Evolutionary conservation across 2,888 invertebrate genomes (phyloP).

Genomic region (Ophion costatus): DNA sequence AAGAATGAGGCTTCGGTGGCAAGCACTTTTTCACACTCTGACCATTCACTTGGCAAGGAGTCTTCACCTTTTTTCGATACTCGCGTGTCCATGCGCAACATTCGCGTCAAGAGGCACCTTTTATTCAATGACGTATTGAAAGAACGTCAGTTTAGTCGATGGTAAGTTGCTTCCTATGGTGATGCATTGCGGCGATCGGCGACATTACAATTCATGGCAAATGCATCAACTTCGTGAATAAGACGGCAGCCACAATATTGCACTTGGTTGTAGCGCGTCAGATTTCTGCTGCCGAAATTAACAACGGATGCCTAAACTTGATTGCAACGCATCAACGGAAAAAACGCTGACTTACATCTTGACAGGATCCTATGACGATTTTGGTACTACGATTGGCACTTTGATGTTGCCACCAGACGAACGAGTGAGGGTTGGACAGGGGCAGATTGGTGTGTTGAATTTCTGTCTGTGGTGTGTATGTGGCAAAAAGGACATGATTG

Average conservation of each 20-base stretch:
- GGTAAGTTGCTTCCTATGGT: background rate
- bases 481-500: conserved; percentile 69
- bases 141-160: background rate
- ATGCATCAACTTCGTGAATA: too few relatives aligned
- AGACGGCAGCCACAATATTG: too few relatives aligned
- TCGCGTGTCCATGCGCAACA: background rate
- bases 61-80: background rate
- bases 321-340: background rate
- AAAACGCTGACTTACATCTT: conserved; percentile 28
- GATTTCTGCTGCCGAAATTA: too few relatives aligned
- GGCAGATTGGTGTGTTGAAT: conserved; percentile 60
- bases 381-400: conserved; percentile 58
- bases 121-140: background rate
- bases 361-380: conserved; percentile 48
- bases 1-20: conserved; percentile 6
- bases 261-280: too few relatives aligned
- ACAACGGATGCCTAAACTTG: too few relatives aligned
- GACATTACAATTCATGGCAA: too few relatives aligned
- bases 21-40: conserved; percentile 20
- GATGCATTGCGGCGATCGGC: too few relatives aligned
- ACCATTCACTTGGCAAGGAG: conserved; percentile 28
- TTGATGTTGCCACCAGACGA: conserved; percentile 54
- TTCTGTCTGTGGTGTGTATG: conserved; percentile 61
- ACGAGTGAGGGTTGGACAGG: conserved; percentile 52
- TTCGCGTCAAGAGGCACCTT: background rate